Base-by-base conservation (phyloP, 2,888 invertebrate genomes). In the Oegoconia quadripuncta region DNA sequence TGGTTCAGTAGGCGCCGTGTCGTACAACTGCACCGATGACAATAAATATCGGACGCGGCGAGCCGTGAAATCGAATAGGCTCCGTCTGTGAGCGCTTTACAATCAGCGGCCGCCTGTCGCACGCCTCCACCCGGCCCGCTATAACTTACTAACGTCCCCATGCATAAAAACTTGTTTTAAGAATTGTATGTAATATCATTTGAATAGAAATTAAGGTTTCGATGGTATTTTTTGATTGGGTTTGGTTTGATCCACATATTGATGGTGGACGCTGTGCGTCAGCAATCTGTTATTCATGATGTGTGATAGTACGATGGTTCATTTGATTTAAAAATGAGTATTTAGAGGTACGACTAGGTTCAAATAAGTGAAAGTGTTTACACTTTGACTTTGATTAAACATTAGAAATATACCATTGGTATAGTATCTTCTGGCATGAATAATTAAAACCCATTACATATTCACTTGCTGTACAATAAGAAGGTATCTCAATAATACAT, bases 51-150 rank as follows among this genome's bases (percentile, higher is more conserved):
- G 75, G 64, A 64, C 68, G 86, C 84, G 82, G 70, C 82, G 82
- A 86, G 86, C 82, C 87, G 79, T 87, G 86, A 86, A 87, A 87
- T 87, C 86, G 86, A 87, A 87, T 86, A 86, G 86, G 86, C 86
- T 83, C 76, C 84, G 82, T 80, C 82, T 84, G 83, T 80, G 84
- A 83, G 76, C 79, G 81, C 78, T 84, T 84, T 83, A 86, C 86
- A 86, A 86, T 86, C 86, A 86, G 81, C 84, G 77, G 81, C 68
- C 72, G 76, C 70, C 76, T 75, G 81, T 80, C 82, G 79, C 67
- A 62, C 69, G 71, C 72, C 70, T 64, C 58, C 63, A 59, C 44
- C 42, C 62, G 53, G 60, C 58, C 59, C 68, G 55, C 64, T 63
- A 69, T 81, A 74, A 82, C 79, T 80, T 78, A 77, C 74, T 74